Percentiles rank a stretch among this genome's conserved stretches.
Conservation (phyloP, 2,888 invertebrate species). For the Carterocephalus palaemon region DNA sequence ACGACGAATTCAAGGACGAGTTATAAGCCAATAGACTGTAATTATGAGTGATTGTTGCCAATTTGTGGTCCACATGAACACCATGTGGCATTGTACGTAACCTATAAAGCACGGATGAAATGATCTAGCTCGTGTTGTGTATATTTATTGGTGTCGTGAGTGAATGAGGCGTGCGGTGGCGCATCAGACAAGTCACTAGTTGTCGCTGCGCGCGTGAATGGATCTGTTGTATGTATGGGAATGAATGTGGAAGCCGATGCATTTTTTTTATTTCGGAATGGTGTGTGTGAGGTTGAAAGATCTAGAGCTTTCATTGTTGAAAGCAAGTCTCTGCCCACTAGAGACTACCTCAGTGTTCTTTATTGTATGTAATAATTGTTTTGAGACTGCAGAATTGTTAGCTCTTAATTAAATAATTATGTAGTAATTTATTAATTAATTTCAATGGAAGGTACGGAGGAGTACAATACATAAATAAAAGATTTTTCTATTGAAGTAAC, state of each 20-base stretch:
- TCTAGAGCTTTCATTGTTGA: conserved; percentile 16
- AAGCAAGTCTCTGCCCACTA: conserved; percentile 48
- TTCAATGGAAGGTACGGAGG: conserved; percentile 66
- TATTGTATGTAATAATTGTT: conserved; percentile 66
- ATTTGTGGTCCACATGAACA: conserved; percentile 57
- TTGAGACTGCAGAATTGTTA: conserved; percentile 78
- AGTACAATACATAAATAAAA: conserved; percentile 66
- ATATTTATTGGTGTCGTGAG: conserved; percentile 61
- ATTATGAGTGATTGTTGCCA: conserved; percentile 58
- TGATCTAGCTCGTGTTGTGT: conserved; percentile 66
- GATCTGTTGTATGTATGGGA: conserved; percentile 35
- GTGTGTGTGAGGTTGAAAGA: conserved; percentile 17
- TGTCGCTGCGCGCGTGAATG: conserved; percentile 45
- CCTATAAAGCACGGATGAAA: conserved; percentile 51
- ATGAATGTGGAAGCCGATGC: conserved; percentile 63
- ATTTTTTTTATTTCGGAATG: conserved; percentile 70
- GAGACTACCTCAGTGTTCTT: conserved; percentile 70
- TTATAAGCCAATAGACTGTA: conserved; percentile 79
- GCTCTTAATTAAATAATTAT: conserved; percentile 73
- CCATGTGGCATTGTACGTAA: conserved; percentile 37
- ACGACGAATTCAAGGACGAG: conserved; percentile 90
- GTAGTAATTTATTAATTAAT: conserved; percentile 66
- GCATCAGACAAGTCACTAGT: conserved; percentile 37
- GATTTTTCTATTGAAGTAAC: conserved; percentile 73
- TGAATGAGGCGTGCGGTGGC: conserved; percentile 49